Conservation (phyloP, 2,797 vertebrate species). For the Centroberyx gerrardi region DNA sequence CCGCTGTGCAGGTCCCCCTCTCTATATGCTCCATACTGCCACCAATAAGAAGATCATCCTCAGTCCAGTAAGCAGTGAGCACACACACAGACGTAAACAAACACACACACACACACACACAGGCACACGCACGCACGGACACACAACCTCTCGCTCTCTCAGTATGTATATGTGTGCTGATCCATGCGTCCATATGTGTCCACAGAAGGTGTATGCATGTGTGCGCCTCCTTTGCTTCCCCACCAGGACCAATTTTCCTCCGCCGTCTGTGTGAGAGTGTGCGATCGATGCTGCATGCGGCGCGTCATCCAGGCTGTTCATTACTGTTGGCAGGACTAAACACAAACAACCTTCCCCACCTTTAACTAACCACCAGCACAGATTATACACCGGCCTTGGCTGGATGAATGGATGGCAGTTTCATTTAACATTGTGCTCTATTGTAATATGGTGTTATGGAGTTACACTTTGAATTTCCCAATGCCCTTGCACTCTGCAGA, state of each 20-base stretch:
- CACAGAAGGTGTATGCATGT: constrained; percentile 79
- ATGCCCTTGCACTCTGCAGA: not conserved
- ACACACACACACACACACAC: constrained; percentile 27
- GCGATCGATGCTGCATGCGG: constrained; percentile 71
- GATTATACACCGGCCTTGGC: constrained; percentile 32
- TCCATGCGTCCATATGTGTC: constrained; percentile 74
- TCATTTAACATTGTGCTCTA: constrained; percentile 12
- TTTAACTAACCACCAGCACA: constrained; percentile 14
- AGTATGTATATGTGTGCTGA: constrained; percentile 72
- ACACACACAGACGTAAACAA: constrained; percentile 43
- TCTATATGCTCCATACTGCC: constrained; percentile 78
- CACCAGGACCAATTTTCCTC: constrained; percentile 78
- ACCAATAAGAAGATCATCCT: constrained; percentile 77
- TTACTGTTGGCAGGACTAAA: constrained; percentile 68
- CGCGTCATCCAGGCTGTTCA: constrained; percentile 74
- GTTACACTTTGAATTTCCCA: too few species aligned
- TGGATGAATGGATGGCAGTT: constrained; percentile 24
- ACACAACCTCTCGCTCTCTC: constrained; percentile 27
- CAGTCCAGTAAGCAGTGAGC: constrained; percentile 59
- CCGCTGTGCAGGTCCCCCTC: constrained; percentile 46
- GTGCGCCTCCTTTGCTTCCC: constrained; percentile 66
- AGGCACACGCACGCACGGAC: constrained; percentile 5
- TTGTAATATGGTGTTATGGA: too few species aligned
- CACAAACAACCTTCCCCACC: constrained; percentile 59
- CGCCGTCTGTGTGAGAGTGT: constrained; percentile 72